Base-by-base conservation (phyloP, 2,797 vertebrate species). In the Myotis daubentonii region DNA sequence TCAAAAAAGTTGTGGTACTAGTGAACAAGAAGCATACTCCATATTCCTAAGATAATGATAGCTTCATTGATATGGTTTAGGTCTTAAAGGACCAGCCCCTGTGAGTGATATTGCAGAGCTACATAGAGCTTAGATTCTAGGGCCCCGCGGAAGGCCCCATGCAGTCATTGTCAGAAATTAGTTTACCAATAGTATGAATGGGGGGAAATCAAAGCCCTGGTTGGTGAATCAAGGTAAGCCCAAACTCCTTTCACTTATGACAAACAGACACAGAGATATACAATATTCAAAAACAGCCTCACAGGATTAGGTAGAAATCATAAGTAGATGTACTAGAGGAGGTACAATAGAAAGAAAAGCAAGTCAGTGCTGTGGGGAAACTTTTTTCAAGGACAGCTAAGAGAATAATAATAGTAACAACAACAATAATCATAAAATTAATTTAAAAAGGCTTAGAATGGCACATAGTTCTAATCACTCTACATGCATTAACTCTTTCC, bases 41-140 rank as follows among this genome's bases (percentile, higher is more conserved):
- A 23, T 75, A 19, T n/a, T 72, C 15, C 41, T 76, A 47, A 95
- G 75, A 53, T 95, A 93, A 87, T 53, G 41, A 92, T 41, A 8
- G 10, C 49, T 70, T 71, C 71, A 47, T 33, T 95, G 38, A 70
- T 38, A 88, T 87, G 12, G 1, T 38, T 88, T 53, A 22, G 1
- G 60, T 72, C 17, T 68, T 93, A 47, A 91, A 93, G 75, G 36
- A 25, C 1, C 9, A n/a, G 28, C 38, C 87, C 41, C 49, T 85
- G 1, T 89, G 51, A 13, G 9, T 1, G 80, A 23, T 3, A 90
- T 16, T 12, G 49, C 65, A 84, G 13, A 79, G 10, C 87, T 41
- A 94, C 15, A 47, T 1, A 74, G 11, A 87, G 3, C 38, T 15
- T 93, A 9, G 2, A 4, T 87, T 28, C 93, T 51, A 66, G 0